These are phyloP conservation scores for Dipodomys spectabilis DNA, from an alignment of 2,113 vertebrate species.

Conservation along the genomic window DNA sequence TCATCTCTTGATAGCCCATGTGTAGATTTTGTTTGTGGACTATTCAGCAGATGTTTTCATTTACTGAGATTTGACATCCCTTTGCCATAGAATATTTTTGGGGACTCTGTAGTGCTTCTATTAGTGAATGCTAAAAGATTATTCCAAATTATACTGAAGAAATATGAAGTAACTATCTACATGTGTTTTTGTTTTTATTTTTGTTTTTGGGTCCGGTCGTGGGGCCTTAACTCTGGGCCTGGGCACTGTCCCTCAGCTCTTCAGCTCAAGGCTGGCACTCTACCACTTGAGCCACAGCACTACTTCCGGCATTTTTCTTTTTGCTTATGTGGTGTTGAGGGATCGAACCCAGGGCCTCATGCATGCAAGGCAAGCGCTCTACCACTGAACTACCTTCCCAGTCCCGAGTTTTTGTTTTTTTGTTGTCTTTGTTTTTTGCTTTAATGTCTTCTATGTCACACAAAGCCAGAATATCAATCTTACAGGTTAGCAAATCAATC, in stretches of 20 bases:
- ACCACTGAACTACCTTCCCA: neutral
- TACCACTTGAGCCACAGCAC: too few species aligned
- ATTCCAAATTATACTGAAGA: neutral
- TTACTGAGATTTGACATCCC: slow-evolving; percentile 16
- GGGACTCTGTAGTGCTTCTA: neutral
- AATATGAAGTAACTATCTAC: neutral
- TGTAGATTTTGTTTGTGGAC: neutral
- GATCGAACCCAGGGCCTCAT: too few species aligned
- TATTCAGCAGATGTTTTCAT: neutral
- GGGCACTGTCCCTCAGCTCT: too few species aligned
- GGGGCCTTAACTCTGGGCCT: too few species aligned
- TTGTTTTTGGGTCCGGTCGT: too few species aligned
- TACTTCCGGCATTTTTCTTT: too few species aligned
- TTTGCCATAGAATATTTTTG: slow-evolving; percentile 12
- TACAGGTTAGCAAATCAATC: neutral
- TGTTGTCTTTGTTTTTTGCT: too few species aligned
- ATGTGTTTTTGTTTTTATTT: neutral
- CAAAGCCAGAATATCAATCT: neutral
- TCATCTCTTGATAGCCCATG: neutral
- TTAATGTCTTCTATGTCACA: neutral
- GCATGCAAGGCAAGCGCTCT: too few species aligned
- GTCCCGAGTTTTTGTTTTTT: too few species aligned
- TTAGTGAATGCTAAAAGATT: neutral
- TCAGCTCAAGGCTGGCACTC: too few species aligned
- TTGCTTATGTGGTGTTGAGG: too few species aligned